Evolutionary conservation across 2,888 invertebrate species (phyloP).

Genomic region (Acanthosoma haemorrhoidale): DNA sequence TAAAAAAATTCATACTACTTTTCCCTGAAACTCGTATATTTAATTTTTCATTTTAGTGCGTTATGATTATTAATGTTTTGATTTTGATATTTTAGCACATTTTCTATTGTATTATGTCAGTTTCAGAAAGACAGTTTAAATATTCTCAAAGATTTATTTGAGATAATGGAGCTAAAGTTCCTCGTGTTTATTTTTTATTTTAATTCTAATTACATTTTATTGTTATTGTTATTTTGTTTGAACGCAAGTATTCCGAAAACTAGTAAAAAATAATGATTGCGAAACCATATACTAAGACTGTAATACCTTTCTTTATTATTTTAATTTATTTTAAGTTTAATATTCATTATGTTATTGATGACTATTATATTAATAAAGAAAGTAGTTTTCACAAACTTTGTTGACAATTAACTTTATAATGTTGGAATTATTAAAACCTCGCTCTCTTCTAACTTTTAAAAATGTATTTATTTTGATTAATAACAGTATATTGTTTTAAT

Average conservation of each 20-base stretch:
- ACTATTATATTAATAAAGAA: neutral
- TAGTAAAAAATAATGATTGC: neutral
- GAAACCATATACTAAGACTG: neutral
- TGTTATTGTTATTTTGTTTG: neutral
- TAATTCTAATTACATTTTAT: neutral
- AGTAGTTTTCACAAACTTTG: neutral
- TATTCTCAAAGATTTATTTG: too few relatives aligned
- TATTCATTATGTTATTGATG: conserved; percentile 1
- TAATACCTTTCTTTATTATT: neutral
- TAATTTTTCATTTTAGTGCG: too few relatives aligned
- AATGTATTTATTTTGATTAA: neutral
- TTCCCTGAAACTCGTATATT: too few relatives aligned
- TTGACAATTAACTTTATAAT: neutral
- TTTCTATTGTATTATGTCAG: too few relatives aligned
- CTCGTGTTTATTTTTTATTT: neutral
- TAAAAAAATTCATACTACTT: too few relatives aligned
- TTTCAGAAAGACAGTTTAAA: too few relatives aligned
- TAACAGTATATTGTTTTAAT: neutral
- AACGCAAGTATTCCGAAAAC: too few relatives aligned
- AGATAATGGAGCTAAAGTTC: conserved; percentile 1
- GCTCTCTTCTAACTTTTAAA: neutral
- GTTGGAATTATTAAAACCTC: neutral
- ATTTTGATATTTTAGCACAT: too few relatives aligned
- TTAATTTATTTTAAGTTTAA: neutral
- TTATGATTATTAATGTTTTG: too few relatives aligned